Conservation (phyloP, 2,113 vertebrate genomes). For the Nicator chloris region DNA sequence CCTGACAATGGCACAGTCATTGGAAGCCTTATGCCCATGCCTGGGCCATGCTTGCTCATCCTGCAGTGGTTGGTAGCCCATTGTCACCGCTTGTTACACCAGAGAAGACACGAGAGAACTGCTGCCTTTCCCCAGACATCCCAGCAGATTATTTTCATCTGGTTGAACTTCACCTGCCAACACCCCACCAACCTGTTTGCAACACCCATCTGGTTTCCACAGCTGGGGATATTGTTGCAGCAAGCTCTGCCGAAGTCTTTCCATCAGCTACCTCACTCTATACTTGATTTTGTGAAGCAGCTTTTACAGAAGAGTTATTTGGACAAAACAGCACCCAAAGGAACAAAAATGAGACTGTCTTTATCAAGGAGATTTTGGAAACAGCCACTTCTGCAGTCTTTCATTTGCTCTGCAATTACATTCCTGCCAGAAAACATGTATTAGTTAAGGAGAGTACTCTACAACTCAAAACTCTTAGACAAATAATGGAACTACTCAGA, state of each 20-base stretch:
- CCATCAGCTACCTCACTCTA: not conserved
- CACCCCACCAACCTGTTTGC: not conserved
- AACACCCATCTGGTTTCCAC: not conserved
- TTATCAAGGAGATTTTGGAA: not conserved
- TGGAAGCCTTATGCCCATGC: fast-evolving
- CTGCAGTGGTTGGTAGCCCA: not conserved
- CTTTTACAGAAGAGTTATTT: not conserved
- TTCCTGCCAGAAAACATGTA: not conserved
- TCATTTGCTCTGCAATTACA: not conserved
- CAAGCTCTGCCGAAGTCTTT: not conserved
- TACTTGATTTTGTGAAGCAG: not conserved
- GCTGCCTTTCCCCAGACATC: not conserved
- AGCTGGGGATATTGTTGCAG: not conserved
- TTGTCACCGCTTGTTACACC: not conserved
- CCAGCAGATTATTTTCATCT: not conserved
- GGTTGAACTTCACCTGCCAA: not conserved
- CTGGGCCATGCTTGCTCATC: not conserved
- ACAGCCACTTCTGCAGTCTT: not conserved
- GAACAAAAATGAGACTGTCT: not conserved
- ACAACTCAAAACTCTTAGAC: not conserved
- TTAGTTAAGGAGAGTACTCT: not conserved
- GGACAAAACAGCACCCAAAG: not conserved
- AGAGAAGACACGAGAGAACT: not conserved
- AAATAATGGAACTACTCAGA: not conserved
- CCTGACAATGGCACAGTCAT: not conserved